Evolutionary conservation across 2,113 vertebrate species (phyloP), one percentile per base, ranked within the genome.

Genomic region (Pongo abelii): DNA sequence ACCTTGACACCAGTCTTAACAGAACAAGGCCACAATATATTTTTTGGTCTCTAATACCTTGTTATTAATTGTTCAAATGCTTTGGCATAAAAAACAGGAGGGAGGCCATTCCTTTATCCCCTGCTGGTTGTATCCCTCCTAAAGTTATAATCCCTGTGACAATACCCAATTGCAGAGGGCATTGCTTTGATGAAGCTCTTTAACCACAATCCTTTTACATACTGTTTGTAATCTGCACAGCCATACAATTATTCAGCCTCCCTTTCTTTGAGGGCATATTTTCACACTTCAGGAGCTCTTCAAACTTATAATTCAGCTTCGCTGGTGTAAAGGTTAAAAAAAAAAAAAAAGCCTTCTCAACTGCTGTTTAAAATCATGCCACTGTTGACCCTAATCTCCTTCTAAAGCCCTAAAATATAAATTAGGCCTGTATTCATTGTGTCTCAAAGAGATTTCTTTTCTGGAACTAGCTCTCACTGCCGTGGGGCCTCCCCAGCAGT

Each of bases 381-480:
- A 95, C 97, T 91, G 27, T 97, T 98, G 97, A 91, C 85, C 98
- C 98, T 98, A 98, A 97, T 98, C 95, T 98, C 98, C 23, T 98
- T 95, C 98, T 98, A 98, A 98, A 98, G 96, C 52, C 96, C 93
- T 98, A 98, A 98, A 98, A 98, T 98, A 98, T 97, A 98, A 98
- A 99, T 98, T 98, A 98, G 93, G 88, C 52, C 94, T 98, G 95
- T 97, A 96, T 93, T 98, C 78, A 0, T 91, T 98, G 96, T 96
- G 96, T 98, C 89, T 89, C 96, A 98, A 98, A 93, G 69, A 97
- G 97, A 74, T 97, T 98, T 98, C 97, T 98, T 94, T 96, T 97
- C 92, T 96, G 96, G 97, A 77, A 78, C 97, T 83, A 35, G 87
- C 83, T 98, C 87, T 97, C 61, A 84, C 55, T 94, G 97, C 97